Evolutionary conservation across 2,797 vertebrate genomes (phyloP).

Genomic region (Poecile montanus): DNA sequence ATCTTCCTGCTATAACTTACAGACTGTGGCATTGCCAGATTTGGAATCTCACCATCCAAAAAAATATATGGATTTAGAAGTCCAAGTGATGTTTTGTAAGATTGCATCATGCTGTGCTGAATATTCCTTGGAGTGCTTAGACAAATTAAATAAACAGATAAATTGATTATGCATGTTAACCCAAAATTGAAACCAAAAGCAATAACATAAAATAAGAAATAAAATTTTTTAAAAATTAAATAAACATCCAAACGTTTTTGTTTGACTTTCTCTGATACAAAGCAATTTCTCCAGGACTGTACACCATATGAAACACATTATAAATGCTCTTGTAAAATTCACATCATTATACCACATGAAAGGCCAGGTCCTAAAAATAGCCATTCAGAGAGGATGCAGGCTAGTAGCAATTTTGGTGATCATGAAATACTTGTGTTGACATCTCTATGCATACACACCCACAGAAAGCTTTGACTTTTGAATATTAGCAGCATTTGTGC

Average conservation of each 20-base stretch:
- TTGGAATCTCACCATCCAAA: neutral
- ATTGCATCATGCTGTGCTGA: neutral
- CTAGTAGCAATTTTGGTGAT: conserved; percentile 74
- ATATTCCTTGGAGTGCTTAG: neutral
- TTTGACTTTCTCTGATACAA: conserved; percentile 57
- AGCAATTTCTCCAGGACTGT: conserved; percentile 60
- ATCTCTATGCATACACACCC: conserved; percentile 52
- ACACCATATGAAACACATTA: conserved; percentile 81
- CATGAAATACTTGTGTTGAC: conserved; percentile 73
- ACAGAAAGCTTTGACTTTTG: conserved; percentile 44
- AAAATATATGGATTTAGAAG: neutral
- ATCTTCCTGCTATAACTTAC: neutral
- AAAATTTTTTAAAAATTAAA: neutral
- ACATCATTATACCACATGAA: conserved; percentile 83
- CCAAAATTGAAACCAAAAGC: neutral
- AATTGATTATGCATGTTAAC: neutral
- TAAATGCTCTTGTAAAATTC: conserved; percentile 81
- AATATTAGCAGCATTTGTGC: conserved; percentile 40
- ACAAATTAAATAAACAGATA: neutral
- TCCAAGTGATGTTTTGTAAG: neutral
- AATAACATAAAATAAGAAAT: neutral
- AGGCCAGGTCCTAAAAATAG: conserved; percentile 81
- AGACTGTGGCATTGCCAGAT: neutral
- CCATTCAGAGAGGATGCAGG: conserved; percentile 73
- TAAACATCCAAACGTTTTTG: neutral